Evolutionary conservation across 1,140 invertebrate genomes (phyloP), one percentile per base, ranked within the genome.

Genomic region (Philaenus spumarius): DNA sequence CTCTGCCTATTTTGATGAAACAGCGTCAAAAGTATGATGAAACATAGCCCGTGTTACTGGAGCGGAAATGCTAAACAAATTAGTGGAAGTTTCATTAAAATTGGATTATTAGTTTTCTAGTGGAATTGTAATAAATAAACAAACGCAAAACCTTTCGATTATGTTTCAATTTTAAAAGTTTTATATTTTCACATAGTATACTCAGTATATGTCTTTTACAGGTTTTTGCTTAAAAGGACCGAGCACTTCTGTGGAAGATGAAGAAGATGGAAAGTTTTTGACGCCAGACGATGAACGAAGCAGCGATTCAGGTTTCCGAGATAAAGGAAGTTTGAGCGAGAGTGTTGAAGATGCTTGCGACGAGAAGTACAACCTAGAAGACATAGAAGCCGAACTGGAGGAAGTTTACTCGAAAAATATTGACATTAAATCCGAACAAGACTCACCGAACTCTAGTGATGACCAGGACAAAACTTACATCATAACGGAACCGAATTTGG

Each of bases 271-370:
- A 14, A 77, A 77, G 52, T 65, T 75, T 5, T 72, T 73, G 6
- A 79, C 77, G 0, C 77, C 77, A 0, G 77, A 79, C 52, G 77
- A 79, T 24, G 77, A 79, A 52, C 67, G 76, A 37, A 79, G 77
- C 56, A 77, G 76, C 5, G 77, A 79, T 55, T 78, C 77, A 7
- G 77, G 77, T 55, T 79, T 78, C 43, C 67, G 77, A 12, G 77
- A 79, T 42, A 79, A 79, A 60, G 77, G 68, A 20, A 70, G 69
- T 61, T 46, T 69, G 17, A 69, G 67, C 58, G 68, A 68, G 52
- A 67, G 65, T 35, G 63, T 62, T 53, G 68, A 69, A 55, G 68
- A 77, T 55, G 77, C 73, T 4, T 77, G 73, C 55, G 76, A 77
- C 61, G 76, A 77, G 26, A 77, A 78, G 34, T 76, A 78, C 39